Percentiles rank a stretch among this genome's conserved stretches.
phyloP scores from a whole-genome alignment of 2,888 invertebrate species.

The Torymus texanus region DNA sequence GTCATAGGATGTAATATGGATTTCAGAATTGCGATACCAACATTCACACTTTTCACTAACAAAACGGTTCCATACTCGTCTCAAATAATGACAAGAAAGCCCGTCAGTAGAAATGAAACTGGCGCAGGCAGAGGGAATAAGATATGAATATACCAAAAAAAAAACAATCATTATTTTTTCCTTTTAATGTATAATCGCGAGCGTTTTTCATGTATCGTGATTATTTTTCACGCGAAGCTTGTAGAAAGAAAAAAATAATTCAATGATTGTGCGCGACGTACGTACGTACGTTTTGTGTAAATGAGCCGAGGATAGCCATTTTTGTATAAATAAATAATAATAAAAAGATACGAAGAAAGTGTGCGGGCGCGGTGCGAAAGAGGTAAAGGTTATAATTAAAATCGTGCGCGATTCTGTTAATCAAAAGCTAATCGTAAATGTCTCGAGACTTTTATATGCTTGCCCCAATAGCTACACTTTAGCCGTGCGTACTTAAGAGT shows the following conservation, averaged over 20 bases:
- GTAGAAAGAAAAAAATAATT: constrained; percentile 28
- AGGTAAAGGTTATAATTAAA: constrained; percentile 18
- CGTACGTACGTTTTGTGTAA: constrained; percentile 17
- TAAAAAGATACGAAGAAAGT: constrained; percentile 48
- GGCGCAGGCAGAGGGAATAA: no score
- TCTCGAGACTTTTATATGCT: constrained; percentile 63
- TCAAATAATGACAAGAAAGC: neutral
- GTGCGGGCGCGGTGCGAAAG: constrained; percentile 30
- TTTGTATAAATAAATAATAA: constrained; percentile 55
- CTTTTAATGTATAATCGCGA: constrained; percentile 11
- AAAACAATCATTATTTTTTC: constrained; percentile 34
- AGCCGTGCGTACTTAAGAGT: constrained; percentile 30
- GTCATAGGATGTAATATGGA: no score
- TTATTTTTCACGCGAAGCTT: constrained; percentile 34
- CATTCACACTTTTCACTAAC: neutral
- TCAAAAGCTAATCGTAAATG: constrained; percentile 62
- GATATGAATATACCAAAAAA: constrained; percentile 2
- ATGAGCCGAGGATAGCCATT: constrained; percentile 26
- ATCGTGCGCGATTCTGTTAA: constrained; percentile 38
- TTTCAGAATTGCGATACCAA: no score
- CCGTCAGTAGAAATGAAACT: no score
- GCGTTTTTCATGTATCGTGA: constrained; percentile 30
- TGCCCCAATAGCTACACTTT: constrained; percentile 48
- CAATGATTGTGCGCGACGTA: constrained; percentile 16
- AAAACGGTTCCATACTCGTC: constrained; percentile 1